Evolutionary conservation across 2,797 vertebrate genomes (phyloP), one percentile per base, ranked within the genome.

Genomic region (Vireo griseus): DNA sequence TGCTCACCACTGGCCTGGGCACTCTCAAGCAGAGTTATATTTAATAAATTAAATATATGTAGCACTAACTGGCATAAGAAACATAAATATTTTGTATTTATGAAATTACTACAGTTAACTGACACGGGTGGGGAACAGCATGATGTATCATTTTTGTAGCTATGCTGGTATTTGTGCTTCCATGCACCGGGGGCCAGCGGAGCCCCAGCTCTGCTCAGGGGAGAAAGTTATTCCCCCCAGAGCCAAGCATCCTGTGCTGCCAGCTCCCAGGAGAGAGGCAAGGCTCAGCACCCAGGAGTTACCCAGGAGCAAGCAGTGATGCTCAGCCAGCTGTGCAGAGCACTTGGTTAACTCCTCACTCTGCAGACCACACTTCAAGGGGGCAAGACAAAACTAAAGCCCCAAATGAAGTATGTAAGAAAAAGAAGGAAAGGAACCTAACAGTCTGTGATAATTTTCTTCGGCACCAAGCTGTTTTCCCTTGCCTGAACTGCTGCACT

Each of bases 71-170:
- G 92, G 78, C 95, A 92, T 59, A 86, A 93, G 69, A 87, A 94
- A 92, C 80, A 94, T 61, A 92, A 95, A 76, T 91, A 96, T 88
- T 96, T 90, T 29, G 25, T 72, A 52, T 75, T 76, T 91, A 94
- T 96, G 78, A 87, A 96, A 93, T 97, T 73, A 95, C 71, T 81
- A 19, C 57, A 75, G 66, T 79, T 92, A 90, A 83, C 59, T 90
- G 85, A 73, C 89, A 93, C 0, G 2, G 12, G 5, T 33, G 10
- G 45, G 65, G 29, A 40, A 7, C 65, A 88, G 84, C 75, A 78
- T 4, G 50, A 78, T 7, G 58, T 42, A 2, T 8, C 25, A 63
- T 9, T 13, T 90, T 45, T 80, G 47, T 13, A 51, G 45, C 47
- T 71, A 29, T 94, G 91, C 37, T 67, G 86, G 78, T 45, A 29